Evolutionary conservation across 2,113 vertebrate genomes (phyloP).

Genomic region (Lipotes vexillifer): DNA sequence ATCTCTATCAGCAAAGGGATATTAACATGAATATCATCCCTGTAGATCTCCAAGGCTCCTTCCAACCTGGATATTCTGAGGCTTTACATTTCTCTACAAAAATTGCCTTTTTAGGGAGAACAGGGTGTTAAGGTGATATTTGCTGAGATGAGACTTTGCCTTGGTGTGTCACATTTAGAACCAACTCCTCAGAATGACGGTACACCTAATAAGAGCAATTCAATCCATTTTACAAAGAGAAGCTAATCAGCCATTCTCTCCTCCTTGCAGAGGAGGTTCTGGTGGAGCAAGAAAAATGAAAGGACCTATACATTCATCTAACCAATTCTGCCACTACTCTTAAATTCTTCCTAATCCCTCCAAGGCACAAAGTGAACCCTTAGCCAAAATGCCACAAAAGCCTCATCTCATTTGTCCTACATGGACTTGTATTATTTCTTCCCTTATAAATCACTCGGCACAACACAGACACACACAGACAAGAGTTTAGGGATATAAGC

Average conservation of each 20-base stretch:
- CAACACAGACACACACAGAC: not conserved
- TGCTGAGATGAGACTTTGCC: not conserved
- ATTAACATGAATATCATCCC: slow-evolving; percentile 61
- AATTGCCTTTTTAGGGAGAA: not conserved
- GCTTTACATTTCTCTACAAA: slow-evolving; percentile 13
- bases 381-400: slow-evolving; percentile 15
- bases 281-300: not conserved
- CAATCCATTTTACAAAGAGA: slow-evolving; percentile 20
- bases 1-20: slow-evolving; percentile 33
- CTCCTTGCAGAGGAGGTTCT: not conserved
- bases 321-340: not conserved
- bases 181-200: not conserved
- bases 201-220: slow-evolving; percentile 8
- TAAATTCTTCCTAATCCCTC: slow-evolving; percentile 6
- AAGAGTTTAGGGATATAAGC: not conserved
- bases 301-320: not conserved
- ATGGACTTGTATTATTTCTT: not conserved
- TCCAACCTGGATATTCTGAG: slow-evolving; percentile 31
- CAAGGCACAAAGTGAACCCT: not conserved
- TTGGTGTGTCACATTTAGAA: not conserved
- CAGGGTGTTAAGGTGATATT: not conserved
- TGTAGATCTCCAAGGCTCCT: slow-evolving; percentile 39
- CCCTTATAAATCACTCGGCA: not conserved
- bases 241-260: not conserved
- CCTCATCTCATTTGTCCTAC: not conserved